Evolutionary conservation across 2,888 invertebrate genomes (phyloP).

Genomic region (Tiliacea aurago): DNA sequence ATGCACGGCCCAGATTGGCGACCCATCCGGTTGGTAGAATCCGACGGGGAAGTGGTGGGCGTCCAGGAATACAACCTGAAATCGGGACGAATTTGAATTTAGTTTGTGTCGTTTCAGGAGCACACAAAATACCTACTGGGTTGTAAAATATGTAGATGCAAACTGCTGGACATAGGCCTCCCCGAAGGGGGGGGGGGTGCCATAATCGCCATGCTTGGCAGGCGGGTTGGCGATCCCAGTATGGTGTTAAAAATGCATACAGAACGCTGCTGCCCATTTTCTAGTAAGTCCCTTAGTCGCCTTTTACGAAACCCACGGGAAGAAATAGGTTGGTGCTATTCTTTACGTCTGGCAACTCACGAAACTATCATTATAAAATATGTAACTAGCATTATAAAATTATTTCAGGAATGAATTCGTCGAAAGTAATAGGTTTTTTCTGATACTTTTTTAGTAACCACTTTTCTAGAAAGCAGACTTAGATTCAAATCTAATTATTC

Average conservation of each 20-base stretch:
- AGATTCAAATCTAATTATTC: neutral
- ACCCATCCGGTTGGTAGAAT: slow-evolving; percentile 86
- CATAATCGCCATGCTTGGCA: no score
- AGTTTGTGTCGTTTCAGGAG: neutral
- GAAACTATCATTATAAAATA: slow-evolving; percentile 1
- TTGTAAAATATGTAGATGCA: neutral
- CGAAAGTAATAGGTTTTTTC: neutral
- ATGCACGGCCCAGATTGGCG: slow-evolving; percentile 88
- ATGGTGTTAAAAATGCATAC: no score
- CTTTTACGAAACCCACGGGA: no score
- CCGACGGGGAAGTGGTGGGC: slow-evolving; percentile 95
- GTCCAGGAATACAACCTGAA: slow-evolving; percentile 93
- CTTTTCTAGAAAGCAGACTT: neutral
- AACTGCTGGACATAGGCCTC: no score
- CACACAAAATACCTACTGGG: neutral
- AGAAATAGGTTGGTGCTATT: no score
- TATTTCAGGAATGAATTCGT: neutral
- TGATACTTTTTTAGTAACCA: neutral
- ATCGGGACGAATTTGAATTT: slow-evolving; percentile 8
- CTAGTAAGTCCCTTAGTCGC: no score
- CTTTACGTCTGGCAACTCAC: no score
- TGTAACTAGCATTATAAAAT: neutral
- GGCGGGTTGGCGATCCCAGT: no score
- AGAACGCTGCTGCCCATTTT: no score
- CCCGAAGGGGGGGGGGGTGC: no score